Percentiles rank a stretch among this genome's conserved stretches.
Evolutionary conservation across 30 jellyfish, hydroid and myxozoan species (phyloP).

Genomic region (Euphysa ruthae): DNA sequence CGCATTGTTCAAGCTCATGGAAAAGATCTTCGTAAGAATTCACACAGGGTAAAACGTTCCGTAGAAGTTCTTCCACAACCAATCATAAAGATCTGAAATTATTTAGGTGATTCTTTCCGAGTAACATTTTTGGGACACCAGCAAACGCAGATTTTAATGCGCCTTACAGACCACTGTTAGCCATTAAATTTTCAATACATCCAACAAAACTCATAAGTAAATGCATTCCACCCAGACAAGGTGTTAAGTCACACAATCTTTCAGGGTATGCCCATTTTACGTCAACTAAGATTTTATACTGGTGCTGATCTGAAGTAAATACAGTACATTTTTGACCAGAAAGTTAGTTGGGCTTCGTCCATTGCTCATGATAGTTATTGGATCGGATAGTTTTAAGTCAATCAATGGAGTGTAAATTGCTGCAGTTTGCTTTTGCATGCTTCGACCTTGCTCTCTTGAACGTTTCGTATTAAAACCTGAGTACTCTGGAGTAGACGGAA

Average conservation of each 20-base stretch:
- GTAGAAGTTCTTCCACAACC: constrained; percentile 34
- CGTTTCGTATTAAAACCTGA: neutral
- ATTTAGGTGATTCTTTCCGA: constrained; percentile 20
- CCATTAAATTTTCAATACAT: constrained; percentile 12
- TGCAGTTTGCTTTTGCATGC: neutral
- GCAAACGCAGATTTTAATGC: neutral
- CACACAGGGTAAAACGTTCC: too few relatives aligned
- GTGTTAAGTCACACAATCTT: neutral
- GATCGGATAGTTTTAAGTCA: constrained; percentile 1
- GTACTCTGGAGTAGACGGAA: neutral
- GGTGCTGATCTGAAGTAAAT: constrained; percentile 10
- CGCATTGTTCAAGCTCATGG: too few relatives aligned
- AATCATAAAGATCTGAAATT: constrained; percentile 1
- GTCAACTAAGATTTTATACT: constrained; percentile 6
- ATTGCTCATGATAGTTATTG: too few relatives aligned
- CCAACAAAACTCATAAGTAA: constrained; percentile 34
- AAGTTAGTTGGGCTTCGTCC: constrained; percentile 1
- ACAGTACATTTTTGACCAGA: too few relatives aligned
- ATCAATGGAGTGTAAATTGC: neutral
- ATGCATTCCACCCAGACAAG: constrained; percentile 33
- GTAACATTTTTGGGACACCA: constrained; percentile 15
- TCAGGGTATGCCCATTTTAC: constrained; percentile 17
- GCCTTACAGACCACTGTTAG: constrained; percentile 4
- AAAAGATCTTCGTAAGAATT: too few relatives aligned
- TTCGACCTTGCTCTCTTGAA: constrained; percentile 22